phyloP scores from a whole-genome alignment of 1,140 invertebrate species.

The Diachasma alloeum region DNA sequence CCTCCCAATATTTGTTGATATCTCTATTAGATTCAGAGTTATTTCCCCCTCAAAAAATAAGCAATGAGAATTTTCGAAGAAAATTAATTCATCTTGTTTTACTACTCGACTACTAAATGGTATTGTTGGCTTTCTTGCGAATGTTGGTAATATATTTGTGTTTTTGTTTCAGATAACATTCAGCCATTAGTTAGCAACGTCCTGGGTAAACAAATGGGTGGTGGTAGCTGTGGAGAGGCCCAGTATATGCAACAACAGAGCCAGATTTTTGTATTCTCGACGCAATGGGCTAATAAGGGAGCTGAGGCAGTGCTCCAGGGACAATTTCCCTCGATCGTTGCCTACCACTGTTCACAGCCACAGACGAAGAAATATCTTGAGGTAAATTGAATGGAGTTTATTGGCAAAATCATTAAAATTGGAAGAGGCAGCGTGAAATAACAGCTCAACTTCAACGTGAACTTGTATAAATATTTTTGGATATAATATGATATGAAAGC shows the following conservation, averaged over 20 bases:
- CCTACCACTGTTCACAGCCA: constrained; percentile 94
- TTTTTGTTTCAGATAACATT: constrained; percentile 65
- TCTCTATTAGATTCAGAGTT: too few relatives aligned
- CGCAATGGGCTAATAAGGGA: constrained; percentile 91
- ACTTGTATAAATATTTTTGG: too few relatives aligned
- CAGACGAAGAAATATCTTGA: constrained; percentile 94
- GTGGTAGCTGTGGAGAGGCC: constrained; percentile 70
- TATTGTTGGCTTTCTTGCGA: too few relatives aligned
- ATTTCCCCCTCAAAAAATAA: too few relatives aligned
- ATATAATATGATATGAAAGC: too few relatives aligned
- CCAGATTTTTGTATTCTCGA: constrained; percentile 98
- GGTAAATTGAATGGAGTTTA: constrained; percentile 63
- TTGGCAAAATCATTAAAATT: too few relatives aligned
- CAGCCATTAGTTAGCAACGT: constrained; percentile 81
- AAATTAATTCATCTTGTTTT: too few relatives aligned
- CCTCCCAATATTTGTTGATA: too few relatives aligned
- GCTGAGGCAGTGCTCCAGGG: constrained; percentile 90
- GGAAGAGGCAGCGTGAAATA: too few relatives aligned
- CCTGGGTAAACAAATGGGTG: constrained; percentile 80
- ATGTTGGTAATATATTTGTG: not conserved
- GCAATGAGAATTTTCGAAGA: too few relatives aligned
- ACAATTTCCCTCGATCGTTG: constrained; percentile 90
- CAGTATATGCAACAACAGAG: constrained; percentile 95
- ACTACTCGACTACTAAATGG: too few relatives aligned
- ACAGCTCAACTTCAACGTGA: too few relatives aligned